Evolutionary conservation across 2,797 vertebrate genomes (phyloP), one percentile per base, ranked within the genome.

Genomic region (Hemibagrus guttatus): DNA sequence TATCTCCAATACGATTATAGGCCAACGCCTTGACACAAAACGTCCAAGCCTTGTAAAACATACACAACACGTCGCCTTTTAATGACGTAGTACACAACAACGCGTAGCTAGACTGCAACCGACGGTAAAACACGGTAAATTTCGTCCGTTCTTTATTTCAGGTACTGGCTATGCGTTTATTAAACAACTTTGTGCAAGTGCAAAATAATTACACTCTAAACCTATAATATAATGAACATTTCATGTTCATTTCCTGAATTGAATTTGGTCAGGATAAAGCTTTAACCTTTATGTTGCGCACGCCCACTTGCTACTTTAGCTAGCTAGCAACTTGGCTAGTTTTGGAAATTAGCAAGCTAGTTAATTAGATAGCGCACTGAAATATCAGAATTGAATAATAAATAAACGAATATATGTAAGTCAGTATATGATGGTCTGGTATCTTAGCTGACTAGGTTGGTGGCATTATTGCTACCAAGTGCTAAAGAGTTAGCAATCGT

Each of bases 1-100:
- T 39, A 39, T 39, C 35, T 2, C 35, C 35, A 4, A 39, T 39
- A 39, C 35, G 35, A 39, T 39, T 39, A 26, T 61, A 26, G 8
- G 8, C 59, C 6, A 23, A 26, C 12, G 7, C 59, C 21, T 26
- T 61, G 59, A 26, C 26, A 61, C 46, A 61, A 26, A 2, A 23
- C 59, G 46, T 46, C 8, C 46, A 5, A 46, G 46, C 46, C 46
- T 46, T 8, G 2, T 46, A 46, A 46, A 46, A 49, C 46, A 49
- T 49, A 49, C 59, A 64, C 0, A 63, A 63, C 61, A 1, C 26
- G 80, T 64, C 80, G 61, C 19, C 8, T 64, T 11, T 81, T 81
- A 12, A 81, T 81, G 80, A 81, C 80, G 80, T 81, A 64, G 26
- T 0, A 64, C 80, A 39, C 80, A 81, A 49, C 39, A 64, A 49